Conservation (phyloP, 1,140 invertebrate genomes). For the Eubasilissa regina region DNA sequence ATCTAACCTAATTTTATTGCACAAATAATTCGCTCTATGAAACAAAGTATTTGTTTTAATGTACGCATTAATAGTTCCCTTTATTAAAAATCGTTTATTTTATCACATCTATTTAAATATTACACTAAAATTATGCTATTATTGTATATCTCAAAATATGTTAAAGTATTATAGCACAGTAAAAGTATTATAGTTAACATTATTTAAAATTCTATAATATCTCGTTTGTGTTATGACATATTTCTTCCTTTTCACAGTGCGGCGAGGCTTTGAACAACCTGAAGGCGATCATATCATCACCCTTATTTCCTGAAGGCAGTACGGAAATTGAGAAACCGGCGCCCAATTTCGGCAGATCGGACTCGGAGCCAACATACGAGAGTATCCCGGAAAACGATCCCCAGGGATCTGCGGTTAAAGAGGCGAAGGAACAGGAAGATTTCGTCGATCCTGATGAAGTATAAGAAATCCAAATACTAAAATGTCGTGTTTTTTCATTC, state of each 20-base stretch:
- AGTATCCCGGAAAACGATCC: background rate
- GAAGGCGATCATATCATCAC: background rate
- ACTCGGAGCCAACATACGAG: constrained; percentile 9
- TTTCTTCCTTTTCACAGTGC: constrained; percentile 10
- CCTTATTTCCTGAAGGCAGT: background rate
- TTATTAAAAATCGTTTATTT: too few species aligned
- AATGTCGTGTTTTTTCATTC: background rate
- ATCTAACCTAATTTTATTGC: too few species aligned
- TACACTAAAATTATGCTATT: too few species aligned
- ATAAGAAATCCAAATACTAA: background rate
- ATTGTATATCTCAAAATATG: too few species aligned
- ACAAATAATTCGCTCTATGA: too few species aligned
- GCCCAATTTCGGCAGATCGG: background rate
- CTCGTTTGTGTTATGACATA: too few species aligned
- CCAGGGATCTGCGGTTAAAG: background rate
- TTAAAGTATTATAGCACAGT: too few species aligned
- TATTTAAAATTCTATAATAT: too few species aligned
- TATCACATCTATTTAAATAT: too few species aligned
- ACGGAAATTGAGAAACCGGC: background rate
- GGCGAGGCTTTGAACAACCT: background rate
- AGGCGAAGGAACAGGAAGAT: background rate
- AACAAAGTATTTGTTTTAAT: too few species aligned
- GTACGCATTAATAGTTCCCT: too few species aligned
- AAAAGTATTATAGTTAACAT: too few species aligned
- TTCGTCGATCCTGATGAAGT: constrained; percentile 20